Conservation (phyloP, 2,113 vertebrate genomes). For the Origma solitaria region DNA sequence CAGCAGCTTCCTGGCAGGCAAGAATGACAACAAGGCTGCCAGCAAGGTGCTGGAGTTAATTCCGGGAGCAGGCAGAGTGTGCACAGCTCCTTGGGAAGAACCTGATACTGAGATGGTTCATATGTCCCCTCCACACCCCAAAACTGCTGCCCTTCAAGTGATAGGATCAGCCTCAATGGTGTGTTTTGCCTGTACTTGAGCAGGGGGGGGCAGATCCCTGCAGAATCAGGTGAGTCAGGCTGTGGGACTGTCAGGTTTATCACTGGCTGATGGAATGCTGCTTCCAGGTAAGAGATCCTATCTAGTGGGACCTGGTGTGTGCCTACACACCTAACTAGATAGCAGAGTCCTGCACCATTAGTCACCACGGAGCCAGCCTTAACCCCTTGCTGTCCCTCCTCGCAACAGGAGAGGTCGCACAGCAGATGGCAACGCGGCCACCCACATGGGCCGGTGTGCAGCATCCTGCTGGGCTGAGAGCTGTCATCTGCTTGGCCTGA, state of each 20-base stretch:
- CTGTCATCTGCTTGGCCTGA: neutral
- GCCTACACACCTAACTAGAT: constrained; percentile 52
- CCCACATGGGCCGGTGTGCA: accelerated
- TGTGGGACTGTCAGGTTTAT: neutral
- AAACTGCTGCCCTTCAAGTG: accelerated
- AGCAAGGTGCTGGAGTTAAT: neutral
- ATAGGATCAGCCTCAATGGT: neutral
- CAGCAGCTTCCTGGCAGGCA: neutral
- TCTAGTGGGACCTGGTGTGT: constrained; percentile 10
- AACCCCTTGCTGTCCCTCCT: constrained; percentile 5
- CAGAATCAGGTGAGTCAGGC: constrained; percentile 3
- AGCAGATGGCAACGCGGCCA: neutral
- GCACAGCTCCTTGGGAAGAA: neutral
- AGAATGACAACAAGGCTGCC: neutral
- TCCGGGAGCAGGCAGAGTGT: accelerated
- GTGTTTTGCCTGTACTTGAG: neutral
- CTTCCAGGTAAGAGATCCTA: constrained; percentile 51
- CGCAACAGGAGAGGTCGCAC: accelerated
- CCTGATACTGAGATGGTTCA: neutral
- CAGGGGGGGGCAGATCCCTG: neutral
- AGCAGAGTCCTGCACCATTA: constrained; percentile 41
- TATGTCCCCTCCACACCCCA: neutral
- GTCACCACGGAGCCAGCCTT: neutral
- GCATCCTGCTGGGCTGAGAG: neutral
- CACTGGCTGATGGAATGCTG: neutral